Percentiles rank a stretch among this genome's conserved stretches.
phyloP scores from a whole-genome alignment of 92 coral and sea anemone species.

The Porites lobata region DNA sequence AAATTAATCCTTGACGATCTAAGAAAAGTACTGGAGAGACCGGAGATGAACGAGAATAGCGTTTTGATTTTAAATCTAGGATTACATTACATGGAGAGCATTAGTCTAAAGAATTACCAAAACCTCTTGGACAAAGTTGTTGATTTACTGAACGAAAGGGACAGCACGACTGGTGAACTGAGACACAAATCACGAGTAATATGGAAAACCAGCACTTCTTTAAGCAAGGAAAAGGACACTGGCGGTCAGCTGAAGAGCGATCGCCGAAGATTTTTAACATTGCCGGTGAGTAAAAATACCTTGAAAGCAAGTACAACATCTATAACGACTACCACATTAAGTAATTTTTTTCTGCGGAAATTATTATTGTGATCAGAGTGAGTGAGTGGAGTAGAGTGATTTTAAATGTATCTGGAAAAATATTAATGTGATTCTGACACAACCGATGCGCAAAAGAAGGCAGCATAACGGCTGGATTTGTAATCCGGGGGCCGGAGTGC shows the following conservation, averaged over 20 bases:
- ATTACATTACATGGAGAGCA: slow-evolving; percentile 79
- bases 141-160: slow-evolving; percentile 55
- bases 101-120: slow-evolving; percentile 73
- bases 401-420: too few species aligned
- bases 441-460: too few species aligned
- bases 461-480: too few species aligned
- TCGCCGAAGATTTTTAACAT: slow-evolving; percentile 78
- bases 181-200: slow-evolving; percentile 70
- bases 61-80: slow-evolving; percentile 90
- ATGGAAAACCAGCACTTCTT: slow-evolving; percentile 92
- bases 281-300: slow-evolving; percentile 73
- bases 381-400: too few species aligned
- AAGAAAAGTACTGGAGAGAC: slow-evolving; percentile 60
- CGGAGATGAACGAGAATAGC: slow-evolving; percentile 86
- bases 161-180: slow-evolving; percentile 38
- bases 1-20: slow-evolving; percentile 67
- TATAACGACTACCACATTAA: too few species aligned
- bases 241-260: slow-evolving; percentile 72
- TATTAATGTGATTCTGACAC: too few species aligned
- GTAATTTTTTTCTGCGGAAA: too few species aligned
- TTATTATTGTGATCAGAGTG: too few species aligned
- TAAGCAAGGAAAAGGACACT: slow-evolving; percentile 92
- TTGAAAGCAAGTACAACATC: too few species aligned
- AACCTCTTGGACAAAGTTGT: slow-evolving; percentile 70
- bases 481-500: too few species aligned